Evolutionary conservation across 1,140 invertebrate species (phyloP), one percentile per base, ranked within the genome.

Genomic region (Cyclina sinensis): DNA sequence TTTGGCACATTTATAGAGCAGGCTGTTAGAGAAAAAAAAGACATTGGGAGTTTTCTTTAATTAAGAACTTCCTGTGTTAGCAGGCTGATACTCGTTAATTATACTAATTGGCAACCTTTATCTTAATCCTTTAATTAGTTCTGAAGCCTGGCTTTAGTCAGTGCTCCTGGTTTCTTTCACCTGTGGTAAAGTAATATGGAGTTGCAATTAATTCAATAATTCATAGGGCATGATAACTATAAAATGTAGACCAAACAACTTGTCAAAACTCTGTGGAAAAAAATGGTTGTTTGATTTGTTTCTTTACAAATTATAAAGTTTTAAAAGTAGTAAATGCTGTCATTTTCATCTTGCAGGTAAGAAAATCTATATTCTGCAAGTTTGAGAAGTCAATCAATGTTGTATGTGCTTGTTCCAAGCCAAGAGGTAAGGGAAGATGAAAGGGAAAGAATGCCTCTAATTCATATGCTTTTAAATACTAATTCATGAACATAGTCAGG

Each of bases 1-100:
- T 78, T 86, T 86, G 84, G 70, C 84, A 86, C 84, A 78, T 86
- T 86, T 86, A 86, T 86, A 73, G 73, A 74, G 48, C 73, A 86
- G 51, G n/a, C n/a, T n/a, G n/a, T n/a, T n/a, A n/a, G n/a, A n/a
- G n/a, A n/a, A n/a, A n/a, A n/a, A 86, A 86, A 86, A 85, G 74
- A 76, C 62, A 32, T 30, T 78, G 21, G 62, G 39, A 65, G 84
- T 78, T 62, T 32, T n/a, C n/a, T 35, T 81, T 86, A 86, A 86
- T 86, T 86, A 78, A 65, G 37, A 35, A 74, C 73, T 86, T 86
- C 84, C 84, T 86, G 70, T 78, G 65, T 54, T 39, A 65, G 37
- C 51, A 2, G 14, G 14, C 37, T 76, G 73, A 78, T 86, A 43
- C 51, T 39, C 84, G 43, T 86, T 86, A 86, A 86, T 86, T 86